Base-by-base conservation (phyloP, 2,888 invertebrate genomes). In the Hemaris fuciformis region DNA sequence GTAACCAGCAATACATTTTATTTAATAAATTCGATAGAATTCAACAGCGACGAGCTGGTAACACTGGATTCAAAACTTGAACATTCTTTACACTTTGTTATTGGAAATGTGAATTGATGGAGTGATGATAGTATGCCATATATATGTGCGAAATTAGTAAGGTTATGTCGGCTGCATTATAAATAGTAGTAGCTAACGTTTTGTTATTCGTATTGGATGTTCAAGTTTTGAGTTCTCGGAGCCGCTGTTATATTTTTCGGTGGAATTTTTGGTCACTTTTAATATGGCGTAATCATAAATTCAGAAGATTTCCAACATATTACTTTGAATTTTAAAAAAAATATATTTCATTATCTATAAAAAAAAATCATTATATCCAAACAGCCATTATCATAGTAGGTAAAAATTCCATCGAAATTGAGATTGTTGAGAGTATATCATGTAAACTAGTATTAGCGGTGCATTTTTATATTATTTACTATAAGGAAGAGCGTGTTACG, bases 381-480 rank as follows among this genome's bases (percentile, higher is more conserved):
- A 56, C 13, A 13, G 13, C 1, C 4, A 45, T 7, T 8, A 15
- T 10, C 23, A 48, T 18, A 6, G 23, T 15, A 7, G 38, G 13
- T 72, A 70, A 73, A 75, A 78, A 75, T 76, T 70, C 74, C 75
- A 74, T 69, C 67, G 62, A 65, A 69, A 72, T 66, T 59, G 59
- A 66, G 63, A 68, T 85, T 85, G 84, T 87, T 87, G 73, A 83
- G 71, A 80, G 71, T 80, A 73, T 79, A 77, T 79, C 77, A 75
- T 80, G 72, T 81, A 84, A 79, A 68, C 74, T 85, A 85, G 86
- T 86, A 83, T 87, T 87, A 88, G 84, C 64, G 79, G 83, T 85
- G 90, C 89, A 89, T 90, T 89, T 87, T 87, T 88, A 82, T 87
- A 87, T 82, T 79, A 73, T 79, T 76, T 67, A 73, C 66, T 15